A percentile compares a stretch with the other conserved stretches of the same genome.
Conservation (phyloP, 2,797 vertebrate species). For the Falco peregrinus region DNA sequence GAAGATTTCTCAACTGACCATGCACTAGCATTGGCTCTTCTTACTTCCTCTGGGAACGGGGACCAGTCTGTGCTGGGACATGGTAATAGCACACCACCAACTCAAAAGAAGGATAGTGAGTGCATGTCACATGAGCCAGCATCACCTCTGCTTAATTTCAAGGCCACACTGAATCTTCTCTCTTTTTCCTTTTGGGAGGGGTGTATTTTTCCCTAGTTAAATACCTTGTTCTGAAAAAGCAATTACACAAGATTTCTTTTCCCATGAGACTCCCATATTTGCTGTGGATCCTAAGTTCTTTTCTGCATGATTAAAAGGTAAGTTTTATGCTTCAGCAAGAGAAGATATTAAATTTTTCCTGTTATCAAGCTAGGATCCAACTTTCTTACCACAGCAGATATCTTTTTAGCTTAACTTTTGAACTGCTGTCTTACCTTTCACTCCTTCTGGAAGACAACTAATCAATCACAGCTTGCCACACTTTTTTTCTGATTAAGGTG, state of each 20-base stretch:
- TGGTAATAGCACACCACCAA: neutral
- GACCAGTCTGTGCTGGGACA: neutral
- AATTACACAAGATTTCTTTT: neutral
- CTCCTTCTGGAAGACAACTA: neutral
- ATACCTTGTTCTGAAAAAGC: neutral
- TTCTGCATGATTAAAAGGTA: neutral
- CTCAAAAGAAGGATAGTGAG: neutral
- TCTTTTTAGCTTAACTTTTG: neutral
- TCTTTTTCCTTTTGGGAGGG: neutral
- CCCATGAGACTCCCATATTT: neutral
- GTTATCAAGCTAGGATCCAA: neutral
- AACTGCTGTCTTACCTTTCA: neutral
- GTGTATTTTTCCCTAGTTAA: neutral
- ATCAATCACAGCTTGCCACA: neutral
- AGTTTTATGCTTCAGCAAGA: neutral
- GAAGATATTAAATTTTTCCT: neutral
- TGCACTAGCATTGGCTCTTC: neutral
- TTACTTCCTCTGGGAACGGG: constrained; percentile 12
- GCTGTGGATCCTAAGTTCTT: neutral
- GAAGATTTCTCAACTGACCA: neutral
- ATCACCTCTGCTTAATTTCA: neutral
- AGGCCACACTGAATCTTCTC: neutral
- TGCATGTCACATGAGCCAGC: neutral
- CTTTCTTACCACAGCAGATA: neutral
- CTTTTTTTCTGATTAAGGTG: neutral